Evolutionary conservation across 2,797 vertebrate species (phyloP).

Genomic region (Mus caroli): DNA sequence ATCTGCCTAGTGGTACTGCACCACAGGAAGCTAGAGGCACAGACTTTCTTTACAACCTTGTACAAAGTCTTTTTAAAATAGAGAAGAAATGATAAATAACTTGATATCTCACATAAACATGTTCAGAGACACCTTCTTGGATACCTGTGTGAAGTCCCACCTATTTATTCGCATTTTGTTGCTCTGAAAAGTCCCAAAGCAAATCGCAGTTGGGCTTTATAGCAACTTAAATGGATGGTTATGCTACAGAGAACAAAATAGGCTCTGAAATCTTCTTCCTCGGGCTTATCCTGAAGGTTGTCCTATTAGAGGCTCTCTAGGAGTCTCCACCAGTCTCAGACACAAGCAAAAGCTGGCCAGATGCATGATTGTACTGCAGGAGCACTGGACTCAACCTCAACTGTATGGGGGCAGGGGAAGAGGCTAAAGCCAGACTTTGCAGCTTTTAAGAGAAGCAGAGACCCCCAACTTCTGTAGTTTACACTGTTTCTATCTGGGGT

Average conservation of each 20-base stretch:
- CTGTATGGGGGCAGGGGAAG: accelerated
- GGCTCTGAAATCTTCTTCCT: neutral
- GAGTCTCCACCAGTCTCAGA: neutral
- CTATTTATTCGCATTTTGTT: neutral
- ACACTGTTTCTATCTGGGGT: neutral
- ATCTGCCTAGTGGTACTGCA: neutral
- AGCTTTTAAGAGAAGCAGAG: neutral
- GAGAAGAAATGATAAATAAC: conserved; percentile 11
- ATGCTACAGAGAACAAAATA: neutral
- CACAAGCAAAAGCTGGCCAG: neutral
- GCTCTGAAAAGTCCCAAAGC: conserved; percentile 5
- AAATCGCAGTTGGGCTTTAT: neutral
- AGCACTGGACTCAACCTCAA: neutral
- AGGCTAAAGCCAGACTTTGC: neutral
- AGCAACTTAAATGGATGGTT: neutral
- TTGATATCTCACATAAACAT: neutral
- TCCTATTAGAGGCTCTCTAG: neutral
- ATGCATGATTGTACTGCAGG: neutral
- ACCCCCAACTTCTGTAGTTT: neutral
- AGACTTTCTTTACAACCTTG: neutral
- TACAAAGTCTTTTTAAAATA: conserved; percentile 31
- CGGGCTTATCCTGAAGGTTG: neutral
- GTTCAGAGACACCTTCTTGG: neutral
- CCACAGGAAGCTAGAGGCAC: neutral
- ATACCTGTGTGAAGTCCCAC: neutral